Percentiles rank a stretch among this genome's conserved stretches.
phyloP scores from a whole-genome alignment of 2,888 invertebrate species.

The Xestoiulus laeticollis region DNA sequence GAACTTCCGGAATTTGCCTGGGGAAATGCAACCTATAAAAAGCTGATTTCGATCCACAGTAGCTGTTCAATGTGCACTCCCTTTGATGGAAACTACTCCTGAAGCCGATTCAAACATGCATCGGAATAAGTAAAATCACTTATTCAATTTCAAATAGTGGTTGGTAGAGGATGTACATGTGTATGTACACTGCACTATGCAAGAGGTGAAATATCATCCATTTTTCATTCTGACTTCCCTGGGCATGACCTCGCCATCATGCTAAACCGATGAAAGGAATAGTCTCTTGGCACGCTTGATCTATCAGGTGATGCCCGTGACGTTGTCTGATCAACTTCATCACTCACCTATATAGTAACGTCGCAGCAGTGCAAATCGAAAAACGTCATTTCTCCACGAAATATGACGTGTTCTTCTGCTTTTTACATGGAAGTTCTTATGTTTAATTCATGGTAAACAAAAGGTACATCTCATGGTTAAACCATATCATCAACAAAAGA shows the following conservation, averaged over 20 bases:
- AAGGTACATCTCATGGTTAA: too few species aligned
- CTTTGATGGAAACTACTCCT: not conserved
- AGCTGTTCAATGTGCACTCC: not conserved
- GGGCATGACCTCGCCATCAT: not conserved
- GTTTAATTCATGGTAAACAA: too few species aligned
- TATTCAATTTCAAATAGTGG: not conserved
- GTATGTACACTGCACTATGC: too few species aligned
- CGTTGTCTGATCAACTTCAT: not conserved
- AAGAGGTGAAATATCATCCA: too few species aligned
- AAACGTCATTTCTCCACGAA: too few species aligned
- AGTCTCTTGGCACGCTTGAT: not conserved
- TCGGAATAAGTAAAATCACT: not conserved
- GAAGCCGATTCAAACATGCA: not conserved
- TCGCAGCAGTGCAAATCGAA: too few species aligned
- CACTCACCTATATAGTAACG: too few species aligned
- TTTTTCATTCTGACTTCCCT: not conserved
- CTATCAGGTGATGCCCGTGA: not conserved
- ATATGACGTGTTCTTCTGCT: too few species aligned
- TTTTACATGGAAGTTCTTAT: too few species aligned
- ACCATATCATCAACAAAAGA: too few species aligned
- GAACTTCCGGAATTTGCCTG: not conserved
- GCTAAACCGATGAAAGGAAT: not conserved
- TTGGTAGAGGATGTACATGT: too few species aligned
- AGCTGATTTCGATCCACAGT: not conserved
- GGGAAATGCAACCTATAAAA: not conserved